Conservation (phyloP, 2,888 invertebrate genomes). For the Chesias legatella region DNA sequence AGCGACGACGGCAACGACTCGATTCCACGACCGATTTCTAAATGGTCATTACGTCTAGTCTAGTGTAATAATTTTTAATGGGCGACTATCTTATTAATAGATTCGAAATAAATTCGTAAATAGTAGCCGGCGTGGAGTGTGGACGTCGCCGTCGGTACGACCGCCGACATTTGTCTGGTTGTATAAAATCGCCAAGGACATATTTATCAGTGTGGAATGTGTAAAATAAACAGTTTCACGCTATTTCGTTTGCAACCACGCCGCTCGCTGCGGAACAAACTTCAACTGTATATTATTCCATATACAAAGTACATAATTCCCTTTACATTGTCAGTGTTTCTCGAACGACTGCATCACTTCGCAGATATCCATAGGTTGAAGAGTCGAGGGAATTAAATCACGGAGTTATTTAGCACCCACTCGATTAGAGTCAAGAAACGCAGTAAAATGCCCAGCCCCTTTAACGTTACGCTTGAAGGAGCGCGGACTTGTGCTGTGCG, state of each 20-base stretch:
- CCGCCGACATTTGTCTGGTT: conserved; percentile 47
- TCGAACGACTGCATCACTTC: conserved; percentile 16
- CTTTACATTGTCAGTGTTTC: conserved; percentile 14
- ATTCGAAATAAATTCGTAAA: conserved; percentile 52
- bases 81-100: conserved; percentile 37
- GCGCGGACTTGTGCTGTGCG: conserved; percentile 58
- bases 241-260: conserved; percentile 51
- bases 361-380: conserved; percentile 26
- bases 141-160: conserved; percentile 18
- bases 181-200: conserved; percentile 74
- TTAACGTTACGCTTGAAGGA: conserved; percentile 67
- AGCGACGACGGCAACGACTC: conserved; percentile 20
- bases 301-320: conserved; percentile 9
- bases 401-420: conserved; percentile 48
- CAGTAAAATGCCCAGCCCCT: conserved; percentile 72
- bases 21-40: conserved; percentile 25
- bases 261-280: conserved; percentile 47
- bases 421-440: conserved; percentile 57
- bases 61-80: conserved; percentile 31
- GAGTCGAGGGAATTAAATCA: conserved; percentile 35
- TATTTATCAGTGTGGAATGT: conserved; percentile 75
- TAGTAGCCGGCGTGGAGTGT: conserved; percentile 33
- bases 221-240: conserved; percentile 71
- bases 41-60: conserved; percentile 25
- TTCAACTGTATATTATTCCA: conserved; percentile 24